Conservation (phyloP, 64 coral and sea anemone genomes). For the Porites australiensis region DNA sequence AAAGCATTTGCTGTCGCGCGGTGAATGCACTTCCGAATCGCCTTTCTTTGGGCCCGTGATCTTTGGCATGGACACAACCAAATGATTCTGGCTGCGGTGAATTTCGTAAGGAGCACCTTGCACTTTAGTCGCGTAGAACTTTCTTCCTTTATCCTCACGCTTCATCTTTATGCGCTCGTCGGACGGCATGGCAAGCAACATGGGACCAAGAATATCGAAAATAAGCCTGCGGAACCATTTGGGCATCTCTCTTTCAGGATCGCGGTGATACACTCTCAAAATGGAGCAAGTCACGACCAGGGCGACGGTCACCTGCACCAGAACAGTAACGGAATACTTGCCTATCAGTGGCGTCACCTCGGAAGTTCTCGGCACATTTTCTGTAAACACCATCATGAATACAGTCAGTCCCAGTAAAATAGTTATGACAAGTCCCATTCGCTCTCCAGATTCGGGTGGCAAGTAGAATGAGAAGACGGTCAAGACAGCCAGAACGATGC, state of each 20-base stretch:
- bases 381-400: slow-evolving; percentile 93
- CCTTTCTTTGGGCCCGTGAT: slow-evolving; percentile 9
- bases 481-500: slow-evolving; percentile 73
- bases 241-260: slow-evolving; percentile 71
- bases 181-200: slow-evolving; percentile 67
- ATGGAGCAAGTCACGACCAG: slow-evolving; percentile 83
- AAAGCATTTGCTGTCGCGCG: slow-evolving; percentile 30
- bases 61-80: slow-evolving; percentile 43
- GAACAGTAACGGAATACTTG: slow-evolving; percentile 86
- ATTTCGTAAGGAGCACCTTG: slow-evolving; percentile 39
- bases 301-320: slow-evolving; percentile 78
- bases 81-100: slow-evolving; percentile 50
- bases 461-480: slow-evolving; percentile 88
- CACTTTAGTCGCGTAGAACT: slow-evolving; percentile 35
- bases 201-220: slow-evolving; percentile 69
- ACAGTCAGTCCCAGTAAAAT: slow-evolving; percentile 88
- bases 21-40: not conserved
- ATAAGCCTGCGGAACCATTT: slow-evolving; percentile 72
- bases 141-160: not conserved
- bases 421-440: slow-evolving; percentile 88
- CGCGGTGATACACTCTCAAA: slow-evolving; percentile 65
- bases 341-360: slow-evolving; percentile 91
- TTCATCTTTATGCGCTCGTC: slow-evolving; percentile 26
- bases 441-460: slow-evolving; percentile 88
- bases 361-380: slow-evolving; percentile 83